Base-by-base conservation (phyloP, 2,797 vertebrate genomes). In the Mycteria americana region DNA sequence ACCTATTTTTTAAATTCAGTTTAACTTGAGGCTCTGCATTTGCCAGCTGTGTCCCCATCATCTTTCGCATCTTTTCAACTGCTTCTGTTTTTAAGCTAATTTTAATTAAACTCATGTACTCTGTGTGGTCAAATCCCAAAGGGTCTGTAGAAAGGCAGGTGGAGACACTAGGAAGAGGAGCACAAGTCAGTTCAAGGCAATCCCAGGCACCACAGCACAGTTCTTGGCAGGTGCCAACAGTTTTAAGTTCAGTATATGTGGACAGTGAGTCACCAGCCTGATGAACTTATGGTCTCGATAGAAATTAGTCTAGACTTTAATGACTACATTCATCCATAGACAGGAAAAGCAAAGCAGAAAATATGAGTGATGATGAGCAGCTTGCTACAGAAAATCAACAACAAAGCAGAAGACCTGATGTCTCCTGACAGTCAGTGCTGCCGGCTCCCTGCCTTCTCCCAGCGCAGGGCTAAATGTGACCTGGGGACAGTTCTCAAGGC, bases 11-110 rank as follows among this genome's bases (percentile, higher is more conserved):
- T 0, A 6, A 93, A 93, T 83, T 95, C 85, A 84, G 62, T 91
- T 80, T 92, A 93, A 93, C 93, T 92, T 67, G 59, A 95, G 81
- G 84, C 83, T 92, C 48, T 84, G 72, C 86, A 53, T 94, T 95
- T 93, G 67, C 92, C 95, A 95, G 92, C 77, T 95, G 93, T 76
- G 91, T 88, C 83, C 70, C 35, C 70, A 67, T 22, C 83, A 95
- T 94, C 59, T 79, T 86, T 72, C 0, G 1, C 64, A 67, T 88
- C 30, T 85, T 94, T 90, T 90, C 63, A 77, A 82, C 48, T 56
- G 80, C 54, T 93, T 60, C 89, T 84, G 85, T 4, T 95, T 94
- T 95, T 78, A 89, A 92, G 79, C 76, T 92, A 81, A 93, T 97
- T 96, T 96, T 96, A 96, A 96, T 95, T 96, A 96, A 94, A 62